These are phyloP conservation scores for Polypterus bichir DNA, from an alignment of 2,113 vertebrate species.

Conservation along the genomic window DNA sequence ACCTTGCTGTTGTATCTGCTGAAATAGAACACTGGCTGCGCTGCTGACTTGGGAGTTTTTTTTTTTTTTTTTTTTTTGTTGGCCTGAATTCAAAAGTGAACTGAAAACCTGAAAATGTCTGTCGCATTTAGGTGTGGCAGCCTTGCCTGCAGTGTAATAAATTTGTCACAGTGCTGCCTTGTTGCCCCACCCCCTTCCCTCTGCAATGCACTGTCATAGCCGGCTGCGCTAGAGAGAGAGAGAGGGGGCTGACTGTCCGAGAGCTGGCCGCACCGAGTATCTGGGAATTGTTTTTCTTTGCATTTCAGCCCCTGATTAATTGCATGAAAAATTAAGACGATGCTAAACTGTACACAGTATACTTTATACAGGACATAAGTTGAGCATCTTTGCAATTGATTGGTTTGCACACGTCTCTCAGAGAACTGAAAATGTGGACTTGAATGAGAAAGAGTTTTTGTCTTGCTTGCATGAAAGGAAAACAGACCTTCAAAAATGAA, in stretches of 20 bases:
- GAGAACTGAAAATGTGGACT: too few species aligned
- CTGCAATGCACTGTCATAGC: neutral
- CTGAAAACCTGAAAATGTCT: neutral
- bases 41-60: neutral
- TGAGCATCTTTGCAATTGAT: too few species aligned
- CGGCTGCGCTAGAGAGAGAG: conserved; percentile 4
- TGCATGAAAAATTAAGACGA: too few species aligned
- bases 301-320: too few species aligned
- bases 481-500: too few species aligned
- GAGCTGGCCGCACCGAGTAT: conserved; percentile 17
- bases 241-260: conserved; percentile 17
- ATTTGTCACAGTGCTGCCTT: neutral
- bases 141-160: conserved; percentile 6
- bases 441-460: too few species aligned
- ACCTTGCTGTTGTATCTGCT: too few species aligned
- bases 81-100: neutral
- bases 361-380: too few species aligned
- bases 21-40: neutral
- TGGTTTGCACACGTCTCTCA: too few species aligned
- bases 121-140: conserved; percentile 1
- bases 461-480: too few species aligned
- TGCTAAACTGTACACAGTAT: too few species aligned
- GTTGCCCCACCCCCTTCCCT: neutral
- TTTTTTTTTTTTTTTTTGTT: neutral
- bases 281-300: too few species aligned